Evolutionary conservation across 2,888 invertebrate species (phyloP).

Genomic region (Thymelicus sylvestris): DNA sequence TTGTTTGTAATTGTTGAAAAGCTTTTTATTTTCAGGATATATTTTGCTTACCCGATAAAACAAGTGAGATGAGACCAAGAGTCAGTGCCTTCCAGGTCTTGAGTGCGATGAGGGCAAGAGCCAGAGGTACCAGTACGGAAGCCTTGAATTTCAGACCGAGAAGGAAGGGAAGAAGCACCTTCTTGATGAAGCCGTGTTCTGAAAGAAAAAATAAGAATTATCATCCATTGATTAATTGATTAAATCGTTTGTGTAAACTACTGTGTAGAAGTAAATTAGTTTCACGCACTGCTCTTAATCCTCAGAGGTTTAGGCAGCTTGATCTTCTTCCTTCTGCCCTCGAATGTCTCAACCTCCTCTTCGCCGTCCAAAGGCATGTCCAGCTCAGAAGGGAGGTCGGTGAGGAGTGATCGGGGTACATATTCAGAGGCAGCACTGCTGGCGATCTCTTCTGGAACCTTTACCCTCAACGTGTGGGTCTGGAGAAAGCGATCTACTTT

Average conservation of each 20-base stretch:
- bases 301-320: constrained; percentile 81
- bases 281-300: constrained; percentile 77
- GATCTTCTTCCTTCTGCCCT: constrained; percentile 81
- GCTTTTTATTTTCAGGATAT: background rate
- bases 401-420: constrained; percentile 87
- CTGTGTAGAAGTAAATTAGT: background rate
- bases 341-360: constrained; percentile 73
- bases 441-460: constrained; percentile 87
- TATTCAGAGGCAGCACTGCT: constrained; percentile 84
- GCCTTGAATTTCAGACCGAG: constrained; percentile 94
- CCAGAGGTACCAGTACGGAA: constrained; percentile 92
- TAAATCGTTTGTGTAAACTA: background rate
- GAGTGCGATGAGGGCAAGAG: constrained; percentile 92
- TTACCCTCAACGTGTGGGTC: constrained; percentile 90
- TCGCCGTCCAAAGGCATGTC: constrained; percentile 88
- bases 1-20: background rate
- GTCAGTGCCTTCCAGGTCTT: constrained; percentile 96
- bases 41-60: constrained; percentile 87
- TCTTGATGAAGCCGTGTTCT: constrained; percentile 94
- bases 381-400: constrained; percentile 87
- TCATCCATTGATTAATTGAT: constrained; percentile 3
- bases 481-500: constrained; percentile 90
- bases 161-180: constrained; percentile 93
- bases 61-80: constrained; percentile 92
- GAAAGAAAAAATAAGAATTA: constrained; percentile 54